Percentiles rank a stretch among this genome's conserved stretches.
Conservation (phyloP, 2,888 invertebrate species). For the Ormyrus nitidulus region DNA sequence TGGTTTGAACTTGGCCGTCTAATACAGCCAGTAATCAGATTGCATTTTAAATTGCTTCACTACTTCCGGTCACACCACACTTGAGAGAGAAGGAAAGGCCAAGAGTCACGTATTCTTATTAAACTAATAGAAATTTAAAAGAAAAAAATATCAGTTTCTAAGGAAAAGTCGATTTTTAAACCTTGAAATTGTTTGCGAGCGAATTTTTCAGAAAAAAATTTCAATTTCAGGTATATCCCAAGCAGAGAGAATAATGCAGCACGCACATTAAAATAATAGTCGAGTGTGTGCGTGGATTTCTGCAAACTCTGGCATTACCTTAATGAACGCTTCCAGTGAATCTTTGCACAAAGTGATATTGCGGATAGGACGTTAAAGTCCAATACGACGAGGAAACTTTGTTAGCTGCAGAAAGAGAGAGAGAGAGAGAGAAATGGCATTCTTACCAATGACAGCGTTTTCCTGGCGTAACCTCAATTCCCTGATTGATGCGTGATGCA, state of each 20-base stretch:
- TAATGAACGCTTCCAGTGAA: slow-evolving; percentile 18
- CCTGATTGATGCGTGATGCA: slow-evolving; percentile 53
- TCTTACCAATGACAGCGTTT: slow-evolving; percentile 51
- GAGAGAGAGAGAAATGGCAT: slow-evolving; percentile 41
- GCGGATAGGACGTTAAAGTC: neutral
- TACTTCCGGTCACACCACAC: too few relatives aligned
- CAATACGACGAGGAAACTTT: slow-evolving; percentile 33
- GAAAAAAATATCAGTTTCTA: too few relatives aligned
- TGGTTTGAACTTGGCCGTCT: too few relatives aligned
- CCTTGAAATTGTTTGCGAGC: too few relatives aligned
- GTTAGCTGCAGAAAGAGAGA: slow-evolving; percentile 3
- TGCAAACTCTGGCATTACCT: slow-evolving; percentile 26
- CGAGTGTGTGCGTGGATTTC: neutral
- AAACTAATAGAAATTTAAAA: too few relatives aligned
- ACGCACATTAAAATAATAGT: neutral
- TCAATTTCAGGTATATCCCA: slow-evolving; percentile 1
- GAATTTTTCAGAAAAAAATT: neutral
- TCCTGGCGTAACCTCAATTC: slow-evolving; percentile 52
- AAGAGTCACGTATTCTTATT: too few relatives aligned
- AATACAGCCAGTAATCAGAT: too few relatives aligned
- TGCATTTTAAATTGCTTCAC: too few relatives aligned
- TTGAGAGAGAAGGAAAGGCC: too few relatives aligned
- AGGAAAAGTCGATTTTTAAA: too few relatives aligned
- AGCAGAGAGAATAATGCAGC: neutral
- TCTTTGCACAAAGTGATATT: slow-evolving; percentile 18